Evolutionary conservation across 2,113 vertebrate genomes (phyloP).

Genomic region (Montifringilla adamsi): DNA sequence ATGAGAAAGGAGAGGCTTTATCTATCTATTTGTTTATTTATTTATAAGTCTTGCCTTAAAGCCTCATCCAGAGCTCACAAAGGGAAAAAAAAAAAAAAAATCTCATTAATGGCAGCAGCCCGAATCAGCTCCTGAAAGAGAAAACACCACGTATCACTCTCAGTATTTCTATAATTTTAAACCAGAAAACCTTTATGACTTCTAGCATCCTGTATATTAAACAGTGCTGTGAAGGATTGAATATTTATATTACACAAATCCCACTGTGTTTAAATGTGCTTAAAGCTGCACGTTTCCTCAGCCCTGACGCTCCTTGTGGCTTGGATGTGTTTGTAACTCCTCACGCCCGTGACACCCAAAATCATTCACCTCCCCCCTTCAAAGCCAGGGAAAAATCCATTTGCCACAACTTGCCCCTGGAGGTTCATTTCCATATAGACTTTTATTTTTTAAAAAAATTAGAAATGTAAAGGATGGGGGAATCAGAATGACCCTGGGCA

Average conservation of each 20-base stretch:
- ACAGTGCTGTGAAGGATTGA: background rate
- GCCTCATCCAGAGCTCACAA: background rate
- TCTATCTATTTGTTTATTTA: background rate
- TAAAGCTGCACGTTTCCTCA: background rate
- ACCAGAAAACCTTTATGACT: background rate
- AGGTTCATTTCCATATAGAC: background rate
- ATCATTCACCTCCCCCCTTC: background rate
- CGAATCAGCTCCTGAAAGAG: background rate
- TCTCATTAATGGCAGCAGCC: background rate
- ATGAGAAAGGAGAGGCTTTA: background rate
- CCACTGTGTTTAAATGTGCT: background rate
- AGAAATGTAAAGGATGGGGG: background rate
- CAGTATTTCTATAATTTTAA: background rate
- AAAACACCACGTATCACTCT: background rate
- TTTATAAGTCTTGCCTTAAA: background rate
- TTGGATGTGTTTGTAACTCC: background rate
- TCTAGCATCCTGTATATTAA: background rate
- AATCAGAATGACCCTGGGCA: background rate
- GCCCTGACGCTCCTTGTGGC: background rate
- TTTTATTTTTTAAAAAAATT: background rate
- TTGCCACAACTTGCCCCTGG: background rate
- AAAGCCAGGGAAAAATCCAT: background rate
- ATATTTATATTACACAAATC: background rate
- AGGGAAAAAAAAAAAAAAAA: background rate
- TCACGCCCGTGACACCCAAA: background rate